Evolutionary conservation across 1,140 invertebrate species (phyloP).

Genomic region (Brachionus plicatilis): DNA sequence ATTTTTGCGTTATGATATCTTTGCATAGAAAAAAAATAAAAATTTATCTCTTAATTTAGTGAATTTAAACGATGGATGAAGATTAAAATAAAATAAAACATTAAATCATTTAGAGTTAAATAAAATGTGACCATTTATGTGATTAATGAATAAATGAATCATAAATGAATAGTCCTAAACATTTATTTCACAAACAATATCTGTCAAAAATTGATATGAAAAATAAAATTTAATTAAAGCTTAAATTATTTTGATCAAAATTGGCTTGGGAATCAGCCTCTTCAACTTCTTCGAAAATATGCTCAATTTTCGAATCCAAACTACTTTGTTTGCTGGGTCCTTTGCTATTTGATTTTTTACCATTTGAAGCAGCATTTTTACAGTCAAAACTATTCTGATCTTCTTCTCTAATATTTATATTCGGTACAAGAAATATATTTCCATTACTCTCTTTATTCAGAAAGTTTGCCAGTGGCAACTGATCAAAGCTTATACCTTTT

Average conservation of each 20-base stretch:
- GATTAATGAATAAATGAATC: too few species aligned
- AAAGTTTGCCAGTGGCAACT: background rate
- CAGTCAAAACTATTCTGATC: background rate
- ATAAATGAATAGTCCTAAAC: background rate
- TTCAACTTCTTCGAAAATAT: slow-evolving; percentile 48
- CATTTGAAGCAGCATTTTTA: background rate
- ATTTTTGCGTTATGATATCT: too few species aligned
- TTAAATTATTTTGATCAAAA: background rate
- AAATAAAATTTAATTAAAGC: background rate
- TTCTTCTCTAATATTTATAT: background rate
- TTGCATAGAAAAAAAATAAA: too few species aligned
- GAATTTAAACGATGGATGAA: too few species aligned
- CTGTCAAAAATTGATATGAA: background rate
- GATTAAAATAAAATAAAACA: too few species aligned
- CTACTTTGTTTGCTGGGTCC: slow-evolving; percentile 44
- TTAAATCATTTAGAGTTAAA: too few species aligned
- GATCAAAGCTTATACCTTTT: slow-evolving; percentile 25
- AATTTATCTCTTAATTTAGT: too few species aligned
- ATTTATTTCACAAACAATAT: background rate
- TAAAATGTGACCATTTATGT: too few species aligned
- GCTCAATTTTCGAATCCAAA: slow-evolving; percentile 53
- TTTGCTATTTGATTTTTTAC: background rate
- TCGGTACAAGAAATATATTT: background rate
- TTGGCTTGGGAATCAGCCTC: slow-evolving; percentile 17
- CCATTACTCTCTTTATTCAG: background rate